Conservation (phyloP, 2,797 vertebrate species). For the Poecilia velifera region DNA sequence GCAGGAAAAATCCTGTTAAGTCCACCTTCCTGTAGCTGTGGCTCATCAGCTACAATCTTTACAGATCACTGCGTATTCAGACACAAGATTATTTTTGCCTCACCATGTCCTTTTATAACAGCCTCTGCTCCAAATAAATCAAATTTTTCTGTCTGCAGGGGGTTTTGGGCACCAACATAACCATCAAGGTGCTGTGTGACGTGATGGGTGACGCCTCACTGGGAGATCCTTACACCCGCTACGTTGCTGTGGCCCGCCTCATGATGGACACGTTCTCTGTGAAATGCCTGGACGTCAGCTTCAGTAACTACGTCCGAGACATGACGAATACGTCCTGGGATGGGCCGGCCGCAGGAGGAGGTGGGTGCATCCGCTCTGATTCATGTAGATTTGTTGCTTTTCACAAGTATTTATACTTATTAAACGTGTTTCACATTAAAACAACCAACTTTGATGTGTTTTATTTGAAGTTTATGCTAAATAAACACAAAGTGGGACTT, state of each 20-base stretch:
- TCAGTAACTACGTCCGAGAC: constrained; percentile 62
- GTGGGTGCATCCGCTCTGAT: constrained; percentile 40
- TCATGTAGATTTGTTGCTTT: neutral
- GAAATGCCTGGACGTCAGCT: constrained; percentile 67
- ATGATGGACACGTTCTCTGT: constrained; percentile 57
- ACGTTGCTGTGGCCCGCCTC: constrained; percentile 57
- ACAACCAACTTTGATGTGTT: neutral
- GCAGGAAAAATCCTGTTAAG: neutral
- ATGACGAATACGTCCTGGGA: constrained; percentile 78
- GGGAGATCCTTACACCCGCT: constrained; percentile 65
- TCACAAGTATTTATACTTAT: neutral
- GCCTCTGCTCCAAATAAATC: neutral
- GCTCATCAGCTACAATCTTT: neutral
- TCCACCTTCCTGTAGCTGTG: neutral
- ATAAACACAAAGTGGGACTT: neutral
- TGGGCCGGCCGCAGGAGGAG: constrained; percentile 69
- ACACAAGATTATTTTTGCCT: neutral
- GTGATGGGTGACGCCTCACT: constrained; percentile 72
- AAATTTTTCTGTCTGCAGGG: constrained; percentile 46
- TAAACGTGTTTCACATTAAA: neutral
- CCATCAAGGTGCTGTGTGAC: constrained; percentile 74
- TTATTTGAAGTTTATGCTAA: neutral
- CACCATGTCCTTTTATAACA: neutral
- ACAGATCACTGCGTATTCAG: neutral
- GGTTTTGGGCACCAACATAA: constrained; percentile 71